Evolutionary conservation across 2,888 invertebrate species (phyloP).

Genomic region (Spicauda simplicius): DNA sequence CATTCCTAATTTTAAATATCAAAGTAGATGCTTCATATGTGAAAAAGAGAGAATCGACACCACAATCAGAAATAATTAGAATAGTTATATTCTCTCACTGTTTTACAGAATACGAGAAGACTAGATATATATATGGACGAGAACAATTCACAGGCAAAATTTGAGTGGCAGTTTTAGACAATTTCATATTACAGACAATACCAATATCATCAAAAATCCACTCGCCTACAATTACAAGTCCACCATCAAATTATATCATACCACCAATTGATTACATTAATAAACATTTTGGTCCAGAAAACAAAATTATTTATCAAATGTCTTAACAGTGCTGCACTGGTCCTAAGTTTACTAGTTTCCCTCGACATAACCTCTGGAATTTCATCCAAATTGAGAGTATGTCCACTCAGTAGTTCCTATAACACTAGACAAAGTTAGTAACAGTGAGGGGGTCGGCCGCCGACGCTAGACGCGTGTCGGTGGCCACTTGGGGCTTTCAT

Average conservation of each 20-base stretch:
- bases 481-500: constrained; percentile 29
- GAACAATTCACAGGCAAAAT: constrained; percentile 42
- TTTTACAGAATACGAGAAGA: constrained; percentile 28
- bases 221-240: constrained; percentile 8
- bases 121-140: constrained; percentile 46
- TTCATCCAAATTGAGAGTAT: background rate
- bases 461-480: background rate
- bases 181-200: constrained; percentile 27
- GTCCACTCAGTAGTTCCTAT: constrained; percentile 13
- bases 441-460: constrained; percentile 2
- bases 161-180: constrained; percentile 50
- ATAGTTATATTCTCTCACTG: background rate
- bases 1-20: no score
- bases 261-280: constrained; percentile 4
- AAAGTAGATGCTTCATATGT: no score
- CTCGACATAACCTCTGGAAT: constrained; percentile 9
- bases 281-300: constrained; percentile 24
- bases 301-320: constrained; percentile 10
- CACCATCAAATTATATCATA: background rate
- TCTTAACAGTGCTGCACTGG: constrained; percentile 15
- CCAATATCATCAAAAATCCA: constrained; percentile 10
- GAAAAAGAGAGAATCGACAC: no score
- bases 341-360: constrained; percentile 14
- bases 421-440: constrained; percentile 5
- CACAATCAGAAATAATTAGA: background rate